These are phyloP conservation scores for Sebastes itinus DNA, from an alignment of 2,797 vertebrate genomes.

Conservation along the genomic window DNA sequence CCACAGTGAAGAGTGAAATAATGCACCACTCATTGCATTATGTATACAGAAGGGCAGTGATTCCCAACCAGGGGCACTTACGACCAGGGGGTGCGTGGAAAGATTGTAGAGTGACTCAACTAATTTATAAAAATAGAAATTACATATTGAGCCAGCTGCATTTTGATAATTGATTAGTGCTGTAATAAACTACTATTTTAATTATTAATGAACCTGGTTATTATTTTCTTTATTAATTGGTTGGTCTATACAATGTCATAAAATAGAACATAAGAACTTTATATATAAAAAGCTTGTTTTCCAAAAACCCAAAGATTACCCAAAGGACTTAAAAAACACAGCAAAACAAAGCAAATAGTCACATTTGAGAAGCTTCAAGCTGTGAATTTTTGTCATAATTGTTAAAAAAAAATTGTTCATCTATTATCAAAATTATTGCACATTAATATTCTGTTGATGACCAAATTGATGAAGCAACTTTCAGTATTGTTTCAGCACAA, in stretches of 20 bases:
- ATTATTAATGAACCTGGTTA: not conserved
- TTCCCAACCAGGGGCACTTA: not conserved
- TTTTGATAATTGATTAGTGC: not conserved
- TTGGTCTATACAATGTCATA: too few species aligned
- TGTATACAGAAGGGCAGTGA: not conserved
- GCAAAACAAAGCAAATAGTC: not conserved
- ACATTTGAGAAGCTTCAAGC: not conserved
- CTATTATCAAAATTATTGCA: too few species aligned
- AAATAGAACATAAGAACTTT: not conserved
- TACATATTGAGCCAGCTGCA: not conserved
- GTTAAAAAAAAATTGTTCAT: not conserved
- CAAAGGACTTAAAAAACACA: not conserved
- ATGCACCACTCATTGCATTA: not conserved
- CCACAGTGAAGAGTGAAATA: conserved; percentile 25
- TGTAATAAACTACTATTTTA: not conserved
- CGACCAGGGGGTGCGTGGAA: not conserved
- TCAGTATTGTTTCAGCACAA: not conserved
- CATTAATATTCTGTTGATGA: not conserved
- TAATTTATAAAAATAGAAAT: not conserved
- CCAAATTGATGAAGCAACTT: not conserved
- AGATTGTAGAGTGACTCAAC: too few species aligned
- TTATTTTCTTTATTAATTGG: not conserved
- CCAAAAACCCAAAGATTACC: not conserved
- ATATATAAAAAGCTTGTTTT: not conserved
- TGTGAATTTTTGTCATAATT: rapidly evolving